These are phyloP conservation scores for Halictus rubicundus DNA, from an alignment of 1,140 invertebrate genomes.

Conservation along the genomic window DNA sequence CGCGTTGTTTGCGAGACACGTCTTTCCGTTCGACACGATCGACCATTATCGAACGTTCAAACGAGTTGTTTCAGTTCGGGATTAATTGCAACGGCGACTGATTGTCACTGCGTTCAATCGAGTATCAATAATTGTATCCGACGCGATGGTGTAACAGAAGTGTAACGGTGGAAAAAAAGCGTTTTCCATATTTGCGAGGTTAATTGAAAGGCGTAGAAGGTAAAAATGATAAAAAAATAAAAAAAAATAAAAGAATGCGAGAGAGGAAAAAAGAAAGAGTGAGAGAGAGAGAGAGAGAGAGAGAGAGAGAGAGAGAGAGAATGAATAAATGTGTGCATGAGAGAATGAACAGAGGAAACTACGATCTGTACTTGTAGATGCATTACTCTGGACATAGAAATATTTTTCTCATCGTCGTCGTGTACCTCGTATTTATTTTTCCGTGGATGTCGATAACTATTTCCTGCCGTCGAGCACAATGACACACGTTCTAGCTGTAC, in stretches of 20 bases:
- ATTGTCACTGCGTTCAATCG: not conserved
- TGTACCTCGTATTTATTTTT: slow-evolving; percentile 18
- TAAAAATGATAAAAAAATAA: not conserved
- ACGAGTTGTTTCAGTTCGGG: not conserved
- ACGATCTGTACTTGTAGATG: slow-evolving; percentile 20
- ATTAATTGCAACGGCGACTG: too few species aligned
- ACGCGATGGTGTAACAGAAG: not conserved
- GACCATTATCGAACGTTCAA: not conserved
- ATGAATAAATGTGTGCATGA: not conserved
- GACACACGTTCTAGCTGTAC: not conserved
- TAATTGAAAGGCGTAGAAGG: not conserved
- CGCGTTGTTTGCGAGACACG: not conserved
- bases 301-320: too few species aligned
- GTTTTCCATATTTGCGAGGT: not conserved
- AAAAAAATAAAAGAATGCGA: not conserved
- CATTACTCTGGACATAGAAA: slow-evolving; percentile 28
- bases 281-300: too few species aligned
- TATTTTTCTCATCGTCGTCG: slow-evolving; percentile 43
- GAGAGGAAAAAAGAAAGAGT: not conserved
- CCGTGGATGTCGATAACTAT: slow-evolving; percentile 21
- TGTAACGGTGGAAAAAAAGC: not conserved
- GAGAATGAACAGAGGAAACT: not conserved
- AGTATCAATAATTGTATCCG: not conserved
- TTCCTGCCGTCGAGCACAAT: slow-evolving; percentile 1
- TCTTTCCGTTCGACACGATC: not conserved